These are phyloP conservation scores for Phengaris alcon DNA, from an alignment of 2,888 invertebrate species.

Conservation along the genomic window DNA sequence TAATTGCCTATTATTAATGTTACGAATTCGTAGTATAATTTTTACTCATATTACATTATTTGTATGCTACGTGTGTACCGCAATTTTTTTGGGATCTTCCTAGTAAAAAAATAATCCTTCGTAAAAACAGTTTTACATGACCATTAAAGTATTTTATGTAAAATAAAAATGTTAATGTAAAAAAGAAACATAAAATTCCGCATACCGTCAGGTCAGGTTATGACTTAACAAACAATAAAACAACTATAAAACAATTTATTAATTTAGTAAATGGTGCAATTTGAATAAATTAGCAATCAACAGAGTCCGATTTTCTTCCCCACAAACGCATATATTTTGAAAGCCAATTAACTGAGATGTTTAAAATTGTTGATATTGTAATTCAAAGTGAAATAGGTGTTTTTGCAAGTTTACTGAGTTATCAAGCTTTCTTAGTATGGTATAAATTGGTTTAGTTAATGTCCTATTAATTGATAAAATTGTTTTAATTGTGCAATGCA, in stretches of 20 bases:
- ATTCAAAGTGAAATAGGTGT: conserved; percentile 5
- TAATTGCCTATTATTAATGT: conserved; percentile 34
- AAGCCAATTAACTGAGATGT: conserved; percentile 26
- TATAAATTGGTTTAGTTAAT: neutral
- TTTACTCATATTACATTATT: neutral
- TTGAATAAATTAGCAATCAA: conserved; percentile 64
- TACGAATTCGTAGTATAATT: neutral
- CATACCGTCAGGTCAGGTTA: neutral
- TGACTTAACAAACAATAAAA: conserved; percentile 32
- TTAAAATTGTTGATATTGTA: conserved; percentile 17
- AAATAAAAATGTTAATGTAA: neutral
- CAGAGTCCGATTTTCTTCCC: conserved; percentile 33
- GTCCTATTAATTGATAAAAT: neutral
- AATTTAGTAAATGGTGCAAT: conserved; percentile 46
- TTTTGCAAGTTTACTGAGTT: neutral
- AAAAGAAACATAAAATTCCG: neutral
- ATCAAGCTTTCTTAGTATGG: neutral
- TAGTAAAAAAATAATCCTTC: no score
- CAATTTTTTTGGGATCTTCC: no score
- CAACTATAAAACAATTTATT: conserved; percentile 40
- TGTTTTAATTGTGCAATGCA: neutral
- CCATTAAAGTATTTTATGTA: neutral
- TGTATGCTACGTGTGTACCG: no score
- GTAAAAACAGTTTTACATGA: no score
- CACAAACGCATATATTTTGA: conserved; percentile 29